phyloP scores from a whole-genome alignment of 2,797 vertebrate genomes.

The Anguilla megastoma region DNA sequence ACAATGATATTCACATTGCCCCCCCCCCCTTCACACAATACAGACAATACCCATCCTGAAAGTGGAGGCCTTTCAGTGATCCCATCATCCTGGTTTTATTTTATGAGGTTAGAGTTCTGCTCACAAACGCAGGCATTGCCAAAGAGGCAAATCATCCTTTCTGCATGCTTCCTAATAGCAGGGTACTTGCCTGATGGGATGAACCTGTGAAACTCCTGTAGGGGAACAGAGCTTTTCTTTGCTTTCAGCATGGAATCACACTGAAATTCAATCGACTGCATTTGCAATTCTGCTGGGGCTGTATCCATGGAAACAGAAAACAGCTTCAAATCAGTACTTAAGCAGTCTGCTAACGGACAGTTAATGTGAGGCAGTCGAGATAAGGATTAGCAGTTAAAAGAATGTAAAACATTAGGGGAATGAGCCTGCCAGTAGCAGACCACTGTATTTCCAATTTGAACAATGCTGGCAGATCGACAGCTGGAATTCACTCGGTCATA shows the following conservation, averaged over 20 bases:
- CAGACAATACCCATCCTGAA: not conserved
- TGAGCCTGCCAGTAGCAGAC: not conserved
- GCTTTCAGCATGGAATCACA: not conserved
- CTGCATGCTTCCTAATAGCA: not conserved
- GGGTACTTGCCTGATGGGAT: not conserved
- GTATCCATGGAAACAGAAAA: conserved; percentile 8
- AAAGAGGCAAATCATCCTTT: not conserved
- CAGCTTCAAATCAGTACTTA: not conserved
- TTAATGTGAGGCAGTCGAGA: not conserved
- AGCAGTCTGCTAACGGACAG: not conserved
- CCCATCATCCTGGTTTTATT: not conserved
- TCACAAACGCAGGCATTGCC: not conserved
- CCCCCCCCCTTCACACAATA: not conserved
- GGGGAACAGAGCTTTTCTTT: not conserved
- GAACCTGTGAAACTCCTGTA: not conserved
- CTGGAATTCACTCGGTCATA: not conserved
- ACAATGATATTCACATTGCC: too few relatives aligned
- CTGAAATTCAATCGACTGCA: not conserved
- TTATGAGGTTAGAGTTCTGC: not conserved
- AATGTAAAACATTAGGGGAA: not conserved
- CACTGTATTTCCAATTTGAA: not conserved
- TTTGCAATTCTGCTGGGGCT: not conserved
- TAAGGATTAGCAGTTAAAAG: not conserved
- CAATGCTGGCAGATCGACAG: not conserved
- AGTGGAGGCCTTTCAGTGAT: not conserved